A percentile compares a stretch with the other conserved stretches of the same genome.
phyloP scores from a whole-genome alignment of 2,888 invertebrate species.

The Hetaerina titia region DNA sequence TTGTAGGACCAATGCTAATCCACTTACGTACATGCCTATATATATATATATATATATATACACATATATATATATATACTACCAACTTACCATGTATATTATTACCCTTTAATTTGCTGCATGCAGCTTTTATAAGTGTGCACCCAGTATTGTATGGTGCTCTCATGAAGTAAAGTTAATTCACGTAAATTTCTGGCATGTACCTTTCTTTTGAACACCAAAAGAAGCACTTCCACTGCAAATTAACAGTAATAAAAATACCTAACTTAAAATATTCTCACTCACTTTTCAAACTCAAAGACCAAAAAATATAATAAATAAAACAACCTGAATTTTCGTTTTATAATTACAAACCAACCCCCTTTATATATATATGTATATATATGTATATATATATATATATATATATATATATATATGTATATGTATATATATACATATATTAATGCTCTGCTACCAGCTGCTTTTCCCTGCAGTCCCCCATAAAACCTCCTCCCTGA shows the following conservation, averaged over 20 bases:
- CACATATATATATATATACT: neutral
- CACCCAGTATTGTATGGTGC: conserved; percentile 66
- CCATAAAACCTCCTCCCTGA: conserved; percentile 59
- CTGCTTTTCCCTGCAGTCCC: conserved; percentile 67
- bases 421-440: conserved; percentile 28
- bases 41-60: neutral
- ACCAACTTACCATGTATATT: conserved; percentile 48
- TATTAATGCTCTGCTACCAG: conserved; percentile 66
- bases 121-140: conserved; percentile 58
- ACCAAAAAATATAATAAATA: conserved; percentile 61
- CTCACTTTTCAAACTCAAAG: conserved; percentile 52
- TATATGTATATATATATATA: conserved; percentile 44
- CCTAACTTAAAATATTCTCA: conserved; percentile 59
- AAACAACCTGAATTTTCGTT: conserved; percentile 38
- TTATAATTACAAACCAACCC: conserved; percentile 42
- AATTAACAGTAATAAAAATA: conserved; percentile 59
- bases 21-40: conserved; percentile 56
- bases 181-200: conserved; percentile 65
- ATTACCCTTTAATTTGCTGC: conserved; percentile 54
- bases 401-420: conserved; percentile 35
- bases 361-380: conserved; percentile 36
- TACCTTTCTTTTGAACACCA: conserved; percentile 67
- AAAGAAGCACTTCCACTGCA: conserved; percentile 67
- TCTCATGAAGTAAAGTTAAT: conserved; percentile 52
- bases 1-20: conserved; percentile 58